Evolutionary conservation across 2,113 vertebrate genomes (phyloP).

Genomic region (Dipodomys merriami): DNA sequence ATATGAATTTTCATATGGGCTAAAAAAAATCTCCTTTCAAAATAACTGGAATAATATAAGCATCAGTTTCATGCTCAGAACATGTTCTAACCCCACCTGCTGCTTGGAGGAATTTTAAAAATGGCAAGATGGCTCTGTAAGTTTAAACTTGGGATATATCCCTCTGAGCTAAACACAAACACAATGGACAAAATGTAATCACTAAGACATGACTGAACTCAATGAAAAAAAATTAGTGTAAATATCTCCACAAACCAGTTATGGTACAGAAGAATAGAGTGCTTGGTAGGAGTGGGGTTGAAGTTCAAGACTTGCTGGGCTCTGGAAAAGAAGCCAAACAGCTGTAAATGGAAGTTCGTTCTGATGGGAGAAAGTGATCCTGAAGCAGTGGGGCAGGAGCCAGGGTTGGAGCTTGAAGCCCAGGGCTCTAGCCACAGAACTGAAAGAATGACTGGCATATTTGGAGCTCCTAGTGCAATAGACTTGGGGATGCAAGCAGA

Average conservation of each 20-base stretch:
- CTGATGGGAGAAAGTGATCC: background rate
- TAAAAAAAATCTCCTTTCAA: constrained; percentile 44
- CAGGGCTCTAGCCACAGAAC: background rate
- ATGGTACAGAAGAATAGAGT: background rate
- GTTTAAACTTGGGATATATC: background rate
- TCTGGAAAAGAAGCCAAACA: background rate
- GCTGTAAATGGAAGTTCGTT: accelerated
- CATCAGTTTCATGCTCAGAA: constrained; percentile 18
- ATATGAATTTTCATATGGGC: constrained; percentile 52
- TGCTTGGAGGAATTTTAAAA: background rate
- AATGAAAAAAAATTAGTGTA: background rate
- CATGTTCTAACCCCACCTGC: constrained; percentile 12
- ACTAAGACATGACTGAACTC: background rate
- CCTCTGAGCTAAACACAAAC: background rate
- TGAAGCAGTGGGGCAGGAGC: background rate
- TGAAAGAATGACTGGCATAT: background rate
- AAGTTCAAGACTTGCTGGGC: too few species aligned
- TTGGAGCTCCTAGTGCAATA: accelerated
- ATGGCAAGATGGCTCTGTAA: constrained; percentile 19
- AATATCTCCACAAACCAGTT: background rate
- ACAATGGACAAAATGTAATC: background rate
- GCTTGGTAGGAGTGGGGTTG: too few species aligned
- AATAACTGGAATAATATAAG: constrained; percentile 45
- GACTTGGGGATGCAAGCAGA: background rate
- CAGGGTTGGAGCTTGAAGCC: background rate